Base-by-base conservation (phyloP, 2,797 vertebrate genomes). In the Gymnoscopelus microlampas region DNA sequence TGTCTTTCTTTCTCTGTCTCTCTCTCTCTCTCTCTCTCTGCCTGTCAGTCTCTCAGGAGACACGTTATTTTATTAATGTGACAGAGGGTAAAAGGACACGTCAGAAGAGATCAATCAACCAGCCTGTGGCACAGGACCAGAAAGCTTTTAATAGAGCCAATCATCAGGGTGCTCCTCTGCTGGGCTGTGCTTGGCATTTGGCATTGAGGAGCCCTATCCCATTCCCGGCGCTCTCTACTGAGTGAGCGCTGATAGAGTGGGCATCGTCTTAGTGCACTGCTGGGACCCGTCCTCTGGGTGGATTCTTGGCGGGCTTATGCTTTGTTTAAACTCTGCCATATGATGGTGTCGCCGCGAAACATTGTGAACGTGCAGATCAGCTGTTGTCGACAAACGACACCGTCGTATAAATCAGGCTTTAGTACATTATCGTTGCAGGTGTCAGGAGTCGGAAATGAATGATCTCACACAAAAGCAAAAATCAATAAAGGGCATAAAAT, bases 71-170 rank as follows among this genome's bases (percentile, higher is more conserved):
- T 89, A 93, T 91, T 91, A 85, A 88, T 91, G 87, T 92, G 92
- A 91, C 91, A 91, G 76, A 60, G 88, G 88, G 80, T 88, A 91
- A 92, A 92, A 92, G 92, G 87, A 91, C 85, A 84, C 77, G 87
- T 92, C 91, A 89, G 69, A 82, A 73, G 77, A 87, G 84, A 93
- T 93, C 89, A 84, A 85, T 92, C 90, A 84, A 84, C 68, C 2
- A 1, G 4, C 63, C 66, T 44, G 70, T 73, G 79, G 81, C 80
- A 82, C 48, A 35, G 79, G 85, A 90, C 80, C 68, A 73, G 79
- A 74, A 71, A 67, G 65, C 84, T 89, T 91, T 90, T 88, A 91
- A 91, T 90, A 89, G 82, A 88, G 68, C 87, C 80, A 87, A 88
- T 90, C 85, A 85, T 89, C 68, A 70, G 68, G 71, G 68, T 70